Conservation (phyloP, 2,797 vertebrate genomes). For the Tiaroga cobitis region DNA sequence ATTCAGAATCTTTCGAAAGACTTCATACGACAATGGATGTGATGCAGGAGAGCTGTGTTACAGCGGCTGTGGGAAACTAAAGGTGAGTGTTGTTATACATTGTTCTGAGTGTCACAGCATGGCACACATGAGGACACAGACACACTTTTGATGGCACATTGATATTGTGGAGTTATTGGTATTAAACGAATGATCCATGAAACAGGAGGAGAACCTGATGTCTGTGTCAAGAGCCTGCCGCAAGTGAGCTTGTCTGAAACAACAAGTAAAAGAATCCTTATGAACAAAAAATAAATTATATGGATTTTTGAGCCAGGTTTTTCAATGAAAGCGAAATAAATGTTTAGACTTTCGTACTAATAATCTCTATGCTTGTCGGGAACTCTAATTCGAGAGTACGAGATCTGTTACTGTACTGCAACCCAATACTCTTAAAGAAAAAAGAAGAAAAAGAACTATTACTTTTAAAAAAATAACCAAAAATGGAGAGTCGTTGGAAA, state of each 20-base stretch:
- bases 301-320: not conserved
- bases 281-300: not conserved
- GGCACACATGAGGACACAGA: constrained; percentile 64
- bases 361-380: not conserved
- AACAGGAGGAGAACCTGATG: constrained; percentile 34
- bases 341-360: not conserved
- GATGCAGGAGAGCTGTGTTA: not conserved
- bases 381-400: too few species aligned
- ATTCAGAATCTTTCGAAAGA: not conserved
- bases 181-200: constrained; percentile 74
- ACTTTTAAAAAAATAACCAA: not conserved
- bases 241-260: not conserved
- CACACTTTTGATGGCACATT: constrained; percentile 73
- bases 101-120: constrained; percentile 10
- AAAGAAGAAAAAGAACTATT: not conserved
- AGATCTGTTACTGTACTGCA: constrained; percentile 10
- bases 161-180: constrained; percentile 75
- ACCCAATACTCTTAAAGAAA: not conserved
- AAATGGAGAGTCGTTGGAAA: not conserved
- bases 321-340: not conserved
- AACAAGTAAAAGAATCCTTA: not conserved
- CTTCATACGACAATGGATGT: not conserved
- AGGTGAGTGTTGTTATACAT: not conserved
- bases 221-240: not conserved
- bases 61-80: not conserved